A percentile compares a stretch with the other conserved stretches of the same genome.
phyloP scores from a whole-genome alignment of 2,888 invertebrate genomes.

The Cephus runcator region DNA sequence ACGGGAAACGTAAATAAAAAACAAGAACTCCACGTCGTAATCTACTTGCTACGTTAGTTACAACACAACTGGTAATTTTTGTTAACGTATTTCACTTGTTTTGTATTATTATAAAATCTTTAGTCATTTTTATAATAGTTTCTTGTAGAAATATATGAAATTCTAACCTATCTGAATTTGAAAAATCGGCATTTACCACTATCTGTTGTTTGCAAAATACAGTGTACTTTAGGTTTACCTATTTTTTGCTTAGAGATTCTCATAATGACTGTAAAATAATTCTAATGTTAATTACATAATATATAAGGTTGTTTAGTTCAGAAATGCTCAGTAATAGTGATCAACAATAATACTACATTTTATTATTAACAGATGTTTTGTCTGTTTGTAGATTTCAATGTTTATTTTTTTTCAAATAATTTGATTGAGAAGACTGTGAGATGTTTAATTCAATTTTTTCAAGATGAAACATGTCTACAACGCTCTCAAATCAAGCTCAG shows the following conservation, averaged over 20 bases:
- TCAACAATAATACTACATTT: neutral
- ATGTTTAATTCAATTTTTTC: constrained; percentile 14
- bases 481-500: constrained; percentile 75
- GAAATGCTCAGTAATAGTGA: neutral
- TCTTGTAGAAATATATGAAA: neutral
- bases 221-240: neutral
- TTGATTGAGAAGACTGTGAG: neutral
- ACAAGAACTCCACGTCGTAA: neutral
- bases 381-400: neutral
- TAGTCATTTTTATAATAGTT: neutral
- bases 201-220: neutral
- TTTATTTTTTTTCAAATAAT: neutral
- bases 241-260: too few species aligned
- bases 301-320: neutral
- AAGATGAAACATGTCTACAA: constrained; percentile 59
- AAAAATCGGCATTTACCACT: neutral
- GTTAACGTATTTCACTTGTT: neutral
- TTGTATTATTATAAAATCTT: neutral
- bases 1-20: neutral
- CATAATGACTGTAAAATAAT: neutral
- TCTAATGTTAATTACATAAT: neutral
- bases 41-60: neutral
- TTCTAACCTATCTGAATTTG: neutral
- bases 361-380: neutral
- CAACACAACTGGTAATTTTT: neutral